phyloP scores from a whole-genome alignment of 2,797 vertebrate species.

The Malacoraja senta region DNA sequence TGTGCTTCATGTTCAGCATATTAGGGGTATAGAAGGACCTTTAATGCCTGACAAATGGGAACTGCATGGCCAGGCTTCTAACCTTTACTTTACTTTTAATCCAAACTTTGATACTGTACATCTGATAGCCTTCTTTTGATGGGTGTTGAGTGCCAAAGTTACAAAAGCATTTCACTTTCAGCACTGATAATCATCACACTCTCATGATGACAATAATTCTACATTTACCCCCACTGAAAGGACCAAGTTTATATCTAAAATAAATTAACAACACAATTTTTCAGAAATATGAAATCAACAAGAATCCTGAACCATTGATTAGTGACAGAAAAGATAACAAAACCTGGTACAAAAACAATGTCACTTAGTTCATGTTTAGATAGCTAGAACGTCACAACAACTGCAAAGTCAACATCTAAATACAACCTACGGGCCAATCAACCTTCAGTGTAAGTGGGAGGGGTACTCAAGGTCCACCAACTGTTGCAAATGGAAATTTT shows the following conservation, averaged over 20 bases:
- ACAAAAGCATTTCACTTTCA: neutral
- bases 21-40: neutral
- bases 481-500: neutral
- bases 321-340: neutral
- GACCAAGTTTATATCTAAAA: neutral
- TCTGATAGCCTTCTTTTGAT: neutral
- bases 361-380: constrained; percentile 15
- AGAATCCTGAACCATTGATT: neutral
- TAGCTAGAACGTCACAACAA: neutral
- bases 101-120: neutral
- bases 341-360: neutral
- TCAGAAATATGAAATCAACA: neutral
- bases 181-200: neutral
- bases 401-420: neutral
- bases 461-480: neutral
- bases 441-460: neutral
- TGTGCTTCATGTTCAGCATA: neutral
- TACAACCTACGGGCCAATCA: neutral
- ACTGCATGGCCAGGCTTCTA: neutral
- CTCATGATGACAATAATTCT: neutral
- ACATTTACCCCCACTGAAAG: neutral
- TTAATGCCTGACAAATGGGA: neutral
- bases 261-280: neutral
- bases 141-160: neutral
- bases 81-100: neutral